These are phyloP conservation scores for Bubo blakistoni DNA, from an alignment of 2,113 vertebrate species.

Conservation along the genomic window DNA sequence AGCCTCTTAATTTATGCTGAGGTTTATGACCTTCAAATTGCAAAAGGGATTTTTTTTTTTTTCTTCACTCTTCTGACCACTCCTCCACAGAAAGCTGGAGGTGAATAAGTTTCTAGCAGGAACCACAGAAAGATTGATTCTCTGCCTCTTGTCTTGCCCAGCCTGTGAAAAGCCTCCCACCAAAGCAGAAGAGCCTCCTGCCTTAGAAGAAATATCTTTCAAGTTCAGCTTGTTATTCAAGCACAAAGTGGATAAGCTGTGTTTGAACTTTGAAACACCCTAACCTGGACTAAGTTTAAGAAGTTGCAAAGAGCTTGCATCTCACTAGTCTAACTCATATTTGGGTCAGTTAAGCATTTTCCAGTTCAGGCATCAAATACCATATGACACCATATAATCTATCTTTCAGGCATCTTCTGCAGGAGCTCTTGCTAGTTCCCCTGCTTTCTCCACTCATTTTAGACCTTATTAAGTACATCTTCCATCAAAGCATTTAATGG, in stretches of 20 bases:
- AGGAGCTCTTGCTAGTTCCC: neutral
- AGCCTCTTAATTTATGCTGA: neutral
- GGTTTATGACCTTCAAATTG: neutral
- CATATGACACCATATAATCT: slow-evolving; percentile 49
- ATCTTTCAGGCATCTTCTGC: slow-evolving; percentile 48
- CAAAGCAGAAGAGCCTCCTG: neutral
- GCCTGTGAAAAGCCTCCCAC: neutral
- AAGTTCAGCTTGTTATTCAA: slow-evolving; percentile 13
- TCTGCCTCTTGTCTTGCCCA: neutral
- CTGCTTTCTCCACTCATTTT: slow-evolving; percentile 49
- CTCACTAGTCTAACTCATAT: slow-evolving; percentile 18
- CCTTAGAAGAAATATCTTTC: neutral
- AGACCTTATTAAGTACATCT: slow-evolving; percentile 63
- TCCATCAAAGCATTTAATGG: slow-evolving; percentile 51
- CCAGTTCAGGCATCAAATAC: slow-evolving; percentile 57
- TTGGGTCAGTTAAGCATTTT: slow-evolving; percentile 48
- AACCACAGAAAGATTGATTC: neutral
- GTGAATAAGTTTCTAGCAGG: neutral
- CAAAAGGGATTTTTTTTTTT: neutral
- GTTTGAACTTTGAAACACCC: slow-evolving; percentile 42
- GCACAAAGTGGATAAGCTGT: slow-evolving; percentile 19
- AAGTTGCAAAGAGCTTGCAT: slow-evolving; percentile 26
- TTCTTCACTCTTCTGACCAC: neutral
- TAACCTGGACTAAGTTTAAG: slow-evolving; percentile 11
- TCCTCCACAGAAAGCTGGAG: neutral